A percentile compares a stretch with the other conserved stretches of the same genome.
Evolutionary conservation across 92 coral and sea anemone species (phyloP).

Genomic region (Zoanthus gigantus): DNA sequence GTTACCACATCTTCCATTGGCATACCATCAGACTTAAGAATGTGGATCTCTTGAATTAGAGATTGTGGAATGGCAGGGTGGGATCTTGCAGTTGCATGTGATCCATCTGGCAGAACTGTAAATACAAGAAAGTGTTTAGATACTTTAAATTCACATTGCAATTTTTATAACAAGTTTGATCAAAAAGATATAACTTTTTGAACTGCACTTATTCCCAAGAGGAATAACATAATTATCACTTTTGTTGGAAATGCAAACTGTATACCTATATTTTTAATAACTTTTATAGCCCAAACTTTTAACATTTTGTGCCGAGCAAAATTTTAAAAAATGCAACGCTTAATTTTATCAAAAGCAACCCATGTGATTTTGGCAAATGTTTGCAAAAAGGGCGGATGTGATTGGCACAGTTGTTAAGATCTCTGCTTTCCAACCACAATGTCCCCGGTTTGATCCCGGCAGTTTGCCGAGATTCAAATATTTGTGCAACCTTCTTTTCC

Average conservation of each 20-base stretch:
- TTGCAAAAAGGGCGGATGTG: no score
- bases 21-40: constrained; percentile 41
- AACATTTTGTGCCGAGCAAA: no score
- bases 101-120: constrained; percentile 58
- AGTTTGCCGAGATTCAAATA: no score
- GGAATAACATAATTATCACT: background rate
- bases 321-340: background rate
- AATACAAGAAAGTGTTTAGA: constrained; percentile 6
- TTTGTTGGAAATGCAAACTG: background rate
- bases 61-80: constrained; percentile 62
- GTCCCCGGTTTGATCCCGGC: no score
- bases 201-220: background rate
- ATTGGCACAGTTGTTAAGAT: no score
- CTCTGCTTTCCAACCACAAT: no score
- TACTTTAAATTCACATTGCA: no score
- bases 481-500: no score
- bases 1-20: constrained; percentile 65
- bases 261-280: background rate
- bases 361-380: background rate
- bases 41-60: constrained; percentile 52
- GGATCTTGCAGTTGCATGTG: constrained; percentile 40
- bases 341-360: constrained; percentile 2
- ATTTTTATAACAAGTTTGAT: no score
- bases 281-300: no score
- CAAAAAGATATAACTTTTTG: no score